These are phyloP conservation scores for Otolemur crassicaudatus DNA, from an alignment of 2,797 vertebrate species.

Conservation along the genomic window DNA sequence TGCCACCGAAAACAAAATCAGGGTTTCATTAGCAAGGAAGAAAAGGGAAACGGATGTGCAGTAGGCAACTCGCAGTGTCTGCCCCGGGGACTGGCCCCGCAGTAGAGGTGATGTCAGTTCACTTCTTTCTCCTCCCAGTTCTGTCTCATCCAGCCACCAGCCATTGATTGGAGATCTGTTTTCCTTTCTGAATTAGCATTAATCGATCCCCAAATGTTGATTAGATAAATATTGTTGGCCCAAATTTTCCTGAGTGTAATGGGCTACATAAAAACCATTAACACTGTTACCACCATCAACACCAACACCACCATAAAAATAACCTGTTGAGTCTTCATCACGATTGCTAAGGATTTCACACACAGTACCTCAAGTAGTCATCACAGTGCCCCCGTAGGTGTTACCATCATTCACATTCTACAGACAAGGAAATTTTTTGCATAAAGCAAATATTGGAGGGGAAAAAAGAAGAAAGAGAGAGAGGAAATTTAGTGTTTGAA, in stretches of 20 bases:
- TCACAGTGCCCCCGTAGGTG: fast-evolving
- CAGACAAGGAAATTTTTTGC: not conserved
- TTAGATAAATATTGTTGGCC: not conserved
- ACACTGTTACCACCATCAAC: too few relatives aligned
- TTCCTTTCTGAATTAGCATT: not conserved
- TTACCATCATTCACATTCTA: not conserved
- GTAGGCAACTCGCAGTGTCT: fast-evolving
- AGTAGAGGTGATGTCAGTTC: too few relatives aligned
- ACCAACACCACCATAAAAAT: fast-evolving
- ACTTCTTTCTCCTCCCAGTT: not conserved
- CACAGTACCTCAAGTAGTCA: fast-evolving
- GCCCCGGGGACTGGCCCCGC: not conserved
- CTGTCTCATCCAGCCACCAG: not conserved
- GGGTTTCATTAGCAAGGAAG: not conserved
- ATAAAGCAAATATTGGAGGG: too few relatives aligned
- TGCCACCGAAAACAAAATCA: not conserved
- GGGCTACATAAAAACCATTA: not conserved
- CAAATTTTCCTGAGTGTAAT: not conserved
- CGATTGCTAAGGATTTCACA: not conserved
- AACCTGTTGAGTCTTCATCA: fast-evolving
- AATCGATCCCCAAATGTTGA: not conserved
- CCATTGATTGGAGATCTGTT: not conserved
- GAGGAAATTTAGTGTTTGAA: not conserved
- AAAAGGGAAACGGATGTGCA: too few relatives aligned
- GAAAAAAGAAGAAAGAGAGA: not conserved